A percentile compares a stretch with the other conserved stretches of the same genome.
Evolutionary conservation across 2,888 invertebrate genomes (phyloP).

Genomic region (Keiferia lycopersicella): DNA sequence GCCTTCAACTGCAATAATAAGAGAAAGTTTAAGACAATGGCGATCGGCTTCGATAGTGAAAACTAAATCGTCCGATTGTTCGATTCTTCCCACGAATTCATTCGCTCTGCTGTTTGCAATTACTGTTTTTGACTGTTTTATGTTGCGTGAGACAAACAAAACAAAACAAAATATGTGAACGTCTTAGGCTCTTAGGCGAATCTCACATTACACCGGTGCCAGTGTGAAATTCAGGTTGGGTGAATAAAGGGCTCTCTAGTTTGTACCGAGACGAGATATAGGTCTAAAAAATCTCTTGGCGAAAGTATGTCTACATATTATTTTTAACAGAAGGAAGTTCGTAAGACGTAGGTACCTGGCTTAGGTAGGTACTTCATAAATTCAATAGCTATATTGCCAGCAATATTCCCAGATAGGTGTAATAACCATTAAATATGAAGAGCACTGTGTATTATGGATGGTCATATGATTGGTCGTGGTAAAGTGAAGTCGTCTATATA

Average conservation of each 20-base stretch:
- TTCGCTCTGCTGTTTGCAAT: background rate
- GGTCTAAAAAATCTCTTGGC: too few species aligned
- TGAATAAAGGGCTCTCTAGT: too few species aligned
- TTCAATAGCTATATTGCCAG: too few species aligned
- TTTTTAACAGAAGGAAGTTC: too few species aligned
- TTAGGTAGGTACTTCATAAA: too few species aligned
- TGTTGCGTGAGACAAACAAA: background rate
- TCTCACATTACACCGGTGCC: too few species aligned
- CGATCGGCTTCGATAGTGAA: slow-evolving; percentile 43
- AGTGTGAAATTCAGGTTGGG: too few species aligned
- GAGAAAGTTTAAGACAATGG: slow-evolving; percentile 25
- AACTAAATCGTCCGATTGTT: slow-evolving; percentile 44
- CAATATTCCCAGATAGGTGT: background rate
- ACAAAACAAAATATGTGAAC: slow-evolving; percentile 5
- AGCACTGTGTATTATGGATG: background rate
- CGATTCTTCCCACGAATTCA: slow-evolving; percentile 29
- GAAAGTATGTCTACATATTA: too few species aligned
- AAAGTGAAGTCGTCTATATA: background rate
- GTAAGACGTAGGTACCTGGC: too few species aligned
- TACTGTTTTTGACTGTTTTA: background rate
- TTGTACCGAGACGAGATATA: too few species aligned
- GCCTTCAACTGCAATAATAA: background rate
- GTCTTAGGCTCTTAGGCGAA: too few species aligned
- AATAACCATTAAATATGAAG: background rate
- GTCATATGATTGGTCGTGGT: background rate